These are phyloP conservation scores for Callitettix versicolor DNA, from an alignment of 1,140 invertebrate genomes.

Conservation along the genomic window DNA sequence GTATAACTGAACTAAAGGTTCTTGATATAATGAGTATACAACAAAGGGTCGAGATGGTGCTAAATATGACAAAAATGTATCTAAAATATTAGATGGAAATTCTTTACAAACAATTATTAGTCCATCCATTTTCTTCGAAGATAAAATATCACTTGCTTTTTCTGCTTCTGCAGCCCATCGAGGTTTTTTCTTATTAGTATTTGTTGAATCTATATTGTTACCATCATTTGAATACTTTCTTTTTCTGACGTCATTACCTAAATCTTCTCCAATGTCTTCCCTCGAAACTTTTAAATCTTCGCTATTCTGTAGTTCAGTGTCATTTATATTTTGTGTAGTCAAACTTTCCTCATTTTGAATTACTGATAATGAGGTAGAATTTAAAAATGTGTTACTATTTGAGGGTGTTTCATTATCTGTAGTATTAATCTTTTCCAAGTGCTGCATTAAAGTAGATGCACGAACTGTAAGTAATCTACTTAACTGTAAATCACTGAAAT, in stretches of 20 bases:
- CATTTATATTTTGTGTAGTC: neutral
- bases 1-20: conserved; percentile 74
- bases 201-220: neutral
- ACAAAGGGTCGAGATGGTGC: conserved; percentile 71
- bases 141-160: conserved; percentile 43
- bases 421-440: neutral
- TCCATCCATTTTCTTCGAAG: conserved; percentile 53
- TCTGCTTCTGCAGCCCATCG: conserved; percentile 56
- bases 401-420: neutral
- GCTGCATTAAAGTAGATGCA: conserved; percentile 33
- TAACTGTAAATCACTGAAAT: conserved; percentile 53
- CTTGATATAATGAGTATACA: conserved; percentile 65
- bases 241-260: conserved; percentile 2
- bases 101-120: conserved; percentile 72
- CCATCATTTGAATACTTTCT: conserved; percentile 7
- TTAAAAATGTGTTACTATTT: neutral
- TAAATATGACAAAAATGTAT: conserved; percentile 61
- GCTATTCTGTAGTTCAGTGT: neutral
- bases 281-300: conserved; percentile 6
- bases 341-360: neutral
- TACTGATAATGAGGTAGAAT: neutral
- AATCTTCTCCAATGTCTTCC: conserved; percentile 25
- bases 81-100: conserved; percentile 69
- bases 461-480: conserved; percentile 56
- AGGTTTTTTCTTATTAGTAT: conserved; percentile 37